phyloP scores from a whole-genome alignment of 2,888 invertebrate species.

The Tortricodes alternella region DNA sequence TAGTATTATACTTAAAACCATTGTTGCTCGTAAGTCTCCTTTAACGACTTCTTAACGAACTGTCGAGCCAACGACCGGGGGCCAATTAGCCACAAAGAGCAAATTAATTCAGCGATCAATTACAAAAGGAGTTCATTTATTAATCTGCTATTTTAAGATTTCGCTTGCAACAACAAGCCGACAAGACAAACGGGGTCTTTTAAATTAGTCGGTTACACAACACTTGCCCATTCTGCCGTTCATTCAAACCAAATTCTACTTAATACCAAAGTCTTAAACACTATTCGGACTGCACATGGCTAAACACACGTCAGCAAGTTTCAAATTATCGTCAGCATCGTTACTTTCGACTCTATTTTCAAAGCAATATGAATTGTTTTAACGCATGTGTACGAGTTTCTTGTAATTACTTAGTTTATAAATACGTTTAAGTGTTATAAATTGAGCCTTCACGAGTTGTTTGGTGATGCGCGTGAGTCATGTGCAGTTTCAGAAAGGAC shows the following conservation, averaged over 20 bases:
- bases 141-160: constrained; percentile 29
- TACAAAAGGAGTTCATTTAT: constrained; percentile 28
- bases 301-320: not conserved
- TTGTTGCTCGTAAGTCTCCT: not conserved
- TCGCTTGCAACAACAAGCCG: constrained; percentile 1
- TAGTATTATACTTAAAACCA: too few relatives aligned
- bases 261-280: not conserved
- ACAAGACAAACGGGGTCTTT: constrained; percentile 16
- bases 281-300: not conserved
- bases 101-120: constrained; percentile 24
- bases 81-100: constrained; percentile 6
- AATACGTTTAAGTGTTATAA: constrained; percentile 32
- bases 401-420: constrained; percentile 30
- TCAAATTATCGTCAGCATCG: not conserved
- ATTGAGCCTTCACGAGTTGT: constrained; percentile 27
- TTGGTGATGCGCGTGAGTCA: constrained; percentile 21
- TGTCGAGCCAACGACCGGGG: constrained; percentile 13
- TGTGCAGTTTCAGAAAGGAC: constrained; percentile 11
- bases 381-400: not conserved
- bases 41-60: constrained; percentile 5
- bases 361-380: not conserved
- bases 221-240: too few relatives aligned
- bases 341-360: not conserved
- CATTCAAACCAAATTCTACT: too few relatives aligned
- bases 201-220: constrained; percentile 6